Evolutionary conservation across 2,113 vertebrate species (phyloP).

Genomic region (Accipiter cooperii): DNA sequence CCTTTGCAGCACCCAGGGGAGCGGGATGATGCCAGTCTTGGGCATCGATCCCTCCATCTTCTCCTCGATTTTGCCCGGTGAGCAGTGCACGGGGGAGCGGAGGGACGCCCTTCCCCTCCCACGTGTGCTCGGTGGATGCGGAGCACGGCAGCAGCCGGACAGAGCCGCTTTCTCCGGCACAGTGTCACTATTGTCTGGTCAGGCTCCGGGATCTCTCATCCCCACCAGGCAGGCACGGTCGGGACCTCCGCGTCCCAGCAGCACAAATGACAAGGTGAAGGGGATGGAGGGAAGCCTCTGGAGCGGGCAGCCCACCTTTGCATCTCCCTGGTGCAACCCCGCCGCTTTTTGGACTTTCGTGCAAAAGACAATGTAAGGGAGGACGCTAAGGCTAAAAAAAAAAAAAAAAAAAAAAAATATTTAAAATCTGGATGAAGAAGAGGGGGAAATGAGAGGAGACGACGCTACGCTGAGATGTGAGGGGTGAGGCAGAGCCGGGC

Average conservation of each 20-base stretch:
- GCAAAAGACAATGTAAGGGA: not conserved
- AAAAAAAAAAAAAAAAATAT: not conserved
- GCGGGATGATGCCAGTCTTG: accelerated
- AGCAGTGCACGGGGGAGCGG: accelerated
- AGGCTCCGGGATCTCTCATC: not conserved
- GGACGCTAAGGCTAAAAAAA: too few relatives aligned
- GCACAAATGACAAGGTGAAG: not conserved
- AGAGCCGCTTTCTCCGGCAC: constrained; percentile 22
- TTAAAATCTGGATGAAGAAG: not conserved
- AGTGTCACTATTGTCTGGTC: not conserved
- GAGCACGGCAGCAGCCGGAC: not conserved
- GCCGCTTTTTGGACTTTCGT: not conserved
- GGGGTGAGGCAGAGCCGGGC: not conserved
- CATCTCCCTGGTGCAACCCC: accelerated
- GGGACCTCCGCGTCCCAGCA: not conserved
- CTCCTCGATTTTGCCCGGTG: not conserved
- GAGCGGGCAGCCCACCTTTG: not conserved
- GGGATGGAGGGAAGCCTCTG: not conserved
- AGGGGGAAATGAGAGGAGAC: not conserved
- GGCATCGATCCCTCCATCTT: not conserved
- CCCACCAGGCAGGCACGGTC: not conserved
- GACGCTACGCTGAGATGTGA: accelerated
- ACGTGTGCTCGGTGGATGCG: accelerated
- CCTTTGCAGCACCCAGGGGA: accelerated
- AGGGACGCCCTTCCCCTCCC: not conserved